A percentile compares a stretch with the other conserved stretches of the same genome.
Conservation (phyloP, 2,888 invertebrate genomes). For the Cryptosula pallasiana region DNA sequence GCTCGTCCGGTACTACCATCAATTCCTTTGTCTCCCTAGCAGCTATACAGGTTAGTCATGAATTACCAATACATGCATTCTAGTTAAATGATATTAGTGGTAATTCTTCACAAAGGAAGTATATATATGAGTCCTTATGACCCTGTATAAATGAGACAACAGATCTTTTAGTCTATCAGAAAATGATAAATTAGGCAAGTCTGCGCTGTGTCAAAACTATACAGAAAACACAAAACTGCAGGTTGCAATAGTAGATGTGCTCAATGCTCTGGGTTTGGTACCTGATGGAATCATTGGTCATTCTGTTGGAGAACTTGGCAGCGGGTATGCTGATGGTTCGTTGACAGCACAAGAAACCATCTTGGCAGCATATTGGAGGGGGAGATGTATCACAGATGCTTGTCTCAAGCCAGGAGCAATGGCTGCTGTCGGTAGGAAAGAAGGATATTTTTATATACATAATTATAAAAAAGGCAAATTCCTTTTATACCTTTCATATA, state of each 20-base stretch:
- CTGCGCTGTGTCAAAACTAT: too few relatives aligned
- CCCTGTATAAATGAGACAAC: too few relatives aligned
- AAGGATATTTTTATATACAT: too few relatives aligned
- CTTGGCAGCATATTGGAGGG: conserved; percentile 84
- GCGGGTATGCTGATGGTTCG: conserved; percentile 95
- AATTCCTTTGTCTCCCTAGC: conserved; percentile 11
- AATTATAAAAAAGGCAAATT: too few relatives aligned
- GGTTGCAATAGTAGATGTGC: conserved; percentile 86
- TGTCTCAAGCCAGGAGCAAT: conserved; percentile 48
- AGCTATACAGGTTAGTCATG: conserved; percentile 26
- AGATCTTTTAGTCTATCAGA: too few relatives aligned
- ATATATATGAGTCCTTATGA: too few relatives aligned
- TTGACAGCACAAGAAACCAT: conserved; percentile 91
- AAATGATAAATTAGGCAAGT: too few relatives aligned
- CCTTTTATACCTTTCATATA: not conserved
- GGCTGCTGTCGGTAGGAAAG: conserved; percentile 51
- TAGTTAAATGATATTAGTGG: too few relatives aligned
- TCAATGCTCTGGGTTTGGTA: conserved; percentile 67
- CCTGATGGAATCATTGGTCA: conserved; percentile 94
- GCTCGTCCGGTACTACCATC: conserved; percentile 48
- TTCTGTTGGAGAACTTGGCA: too few relatives aligned
- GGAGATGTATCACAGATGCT: conserved; percentile 48
- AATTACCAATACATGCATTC: too few relatives aligned
- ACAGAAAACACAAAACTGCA: too few relatives aligned
- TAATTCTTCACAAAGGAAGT: too few relatives aligned